These are phyloP conservation scores for Labroides dimidiatus DNA, from an alignment of 2,797 vertebrate genomes.

Conservation along the genomic window DNA sequence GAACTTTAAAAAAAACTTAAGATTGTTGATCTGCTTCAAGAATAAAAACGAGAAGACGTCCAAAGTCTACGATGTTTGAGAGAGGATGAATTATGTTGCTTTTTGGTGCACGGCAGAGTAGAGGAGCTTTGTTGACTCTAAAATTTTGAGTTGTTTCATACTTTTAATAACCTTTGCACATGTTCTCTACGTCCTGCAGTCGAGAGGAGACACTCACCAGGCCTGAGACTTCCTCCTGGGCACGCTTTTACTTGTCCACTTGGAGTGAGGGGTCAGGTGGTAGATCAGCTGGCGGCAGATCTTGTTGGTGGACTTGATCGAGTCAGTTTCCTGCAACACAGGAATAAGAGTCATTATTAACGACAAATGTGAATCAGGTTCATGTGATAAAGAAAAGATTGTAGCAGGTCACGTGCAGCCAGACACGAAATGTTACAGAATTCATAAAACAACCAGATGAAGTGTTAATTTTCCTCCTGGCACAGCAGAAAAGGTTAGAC, in stretches of 20 bases:
- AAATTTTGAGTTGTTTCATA: constrained; percentile 3
- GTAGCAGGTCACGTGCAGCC: too few relatives aligned
- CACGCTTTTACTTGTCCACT: constrained; percentile 83
- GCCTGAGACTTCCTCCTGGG: constrained; percentile 87
- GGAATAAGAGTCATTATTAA: not conserved
- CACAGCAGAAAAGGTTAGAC: not conserved
- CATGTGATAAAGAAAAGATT: not conserved
- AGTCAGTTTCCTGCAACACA: constrained; percentile 84
- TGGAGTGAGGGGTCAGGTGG: constrained; percentile 92
- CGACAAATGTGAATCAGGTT: not conserved
- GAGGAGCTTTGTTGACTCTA: too few relatives aligned
- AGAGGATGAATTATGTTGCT: too few relatives aligned
- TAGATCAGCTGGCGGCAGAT: constrained; percentile 93
- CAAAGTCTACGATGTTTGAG: too few relatives aligned
- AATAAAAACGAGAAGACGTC: too few relatives aligned
- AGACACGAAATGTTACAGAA: not conserved
- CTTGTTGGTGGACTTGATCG: constrained; percentile 89
- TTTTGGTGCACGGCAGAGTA: too few relatives aligned
- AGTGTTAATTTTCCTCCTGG: not conserved
- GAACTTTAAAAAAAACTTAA: too few relatives aligned
- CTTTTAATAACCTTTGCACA: not conserved
- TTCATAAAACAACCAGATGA: not conserved
- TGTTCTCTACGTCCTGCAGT: not conserved
- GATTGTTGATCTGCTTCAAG: too few relatives aligned
- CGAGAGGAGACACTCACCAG: constrained; percentile 83